phyloP scores from a whole-genome alignment of 2,113 vertebrate species.

The Takifugu bimaculatus region DNA sequence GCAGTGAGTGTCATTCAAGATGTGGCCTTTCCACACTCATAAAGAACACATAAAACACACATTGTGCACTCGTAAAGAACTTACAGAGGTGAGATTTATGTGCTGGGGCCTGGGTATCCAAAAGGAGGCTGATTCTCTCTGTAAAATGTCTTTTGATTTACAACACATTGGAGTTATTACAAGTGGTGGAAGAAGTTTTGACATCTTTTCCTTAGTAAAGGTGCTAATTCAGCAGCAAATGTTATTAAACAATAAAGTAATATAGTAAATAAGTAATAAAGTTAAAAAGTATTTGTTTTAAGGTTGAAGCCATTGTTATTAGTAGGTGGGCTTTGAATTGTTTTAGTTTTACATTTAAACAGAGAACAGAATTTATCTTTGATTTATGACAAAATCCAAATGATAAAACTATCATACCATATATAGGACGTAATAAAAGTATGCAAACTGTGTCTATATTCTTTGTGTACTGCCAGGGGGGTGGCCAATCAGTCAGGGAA shows the following conservation, averaged over 20 bases:
- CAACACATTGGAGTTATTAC: conserved; percentile 37
- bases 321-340: no score
- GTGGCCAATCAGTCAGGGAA: no score
- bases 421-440: no score
- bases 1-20: conserved; percentile 68
- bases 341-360: no score
- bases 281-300: background rate
- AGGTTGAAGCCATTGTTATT: no score
- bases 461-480: no score
- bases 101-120: conserved; percentile 51
- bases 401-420: no score
- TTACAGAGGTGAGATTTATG: conserved; percentile 71
- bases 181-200: conserved; percentile 3
- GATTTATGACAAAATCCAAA: background rate
- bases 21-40: conserved; percentile 69
- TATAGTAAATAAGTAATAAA: background rate
- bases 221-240: background rate
- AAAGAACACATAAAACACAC: conserved; percentile 77
- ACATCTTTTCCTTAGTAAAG: background rate
- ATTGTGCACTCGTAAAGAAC: conserved; percentile 69
- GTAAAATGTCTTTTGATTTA: conserved; percentile 56
- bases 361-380: background rate
- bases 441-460: no score
- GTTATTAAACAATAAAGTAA: background rate
- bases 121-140: conserved; percentile 57